phyloP scores from a whole-genome alignment of 2,888 invertebrate species.

The Lypha dubia region DNA sequence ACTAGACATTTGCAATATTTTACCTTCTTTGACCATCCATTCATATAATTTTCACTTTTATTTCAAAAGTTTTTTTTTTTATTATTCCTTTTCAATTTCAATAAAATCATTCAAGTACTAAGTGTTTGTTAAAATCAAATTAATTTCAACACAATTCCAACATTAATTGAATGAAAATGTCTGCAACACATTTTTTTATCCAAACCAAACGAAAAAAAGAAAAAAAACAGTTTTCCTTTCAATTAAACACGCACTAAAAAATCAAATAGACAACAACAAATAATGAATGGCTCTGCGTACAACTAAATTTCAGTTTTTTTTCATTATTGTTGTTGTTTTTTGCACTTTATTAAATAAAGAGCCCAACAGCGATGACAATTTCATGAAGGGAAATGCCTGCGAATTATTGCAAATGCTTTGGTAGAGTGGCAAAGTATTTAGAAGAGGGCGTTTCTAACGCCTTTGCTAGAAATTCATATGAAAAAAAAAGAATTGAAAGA shows the following conservation, averaged over 20 bases:
- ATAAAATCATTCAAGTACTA: constrained; percentile 36
- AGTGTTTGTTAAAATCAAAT: constrained; percentile 72
- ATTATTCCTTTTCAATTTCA: constrained; percentile 5
- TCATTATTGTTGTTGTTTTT: constrained; percentile 5
- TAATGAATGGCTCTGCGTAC: too few relatives aligned
- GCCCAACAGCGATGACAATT: constrained; percentile 28
- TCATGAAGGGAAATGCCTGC: constrained; percentile 57
- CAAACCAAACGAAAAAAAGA: constrained; percentile 1
- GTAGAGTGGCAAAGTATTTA: constrained; percentile 21
- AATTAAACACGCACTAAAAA: constrained; percentile 76
- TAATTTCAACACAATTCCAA: constrained; percentile 71
- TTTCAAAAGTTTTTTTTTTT: not conserved
- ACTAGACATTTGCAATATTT: too few relatives aligned
- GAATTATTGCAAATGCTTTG: constrained; percentile 35
- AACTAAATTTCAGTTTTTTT: constrained; percentile 51
- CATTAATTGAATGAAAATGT: constrained; percentile 65
- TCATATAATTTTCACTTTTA: not conserved
- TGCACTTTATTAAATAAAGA: constrained; percentile 56
- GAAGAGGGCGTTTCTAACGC: constrained; percentile 64
- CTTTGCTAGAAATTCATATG: constrained; percentile 18
- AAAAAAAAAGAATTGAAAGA: not conserved
- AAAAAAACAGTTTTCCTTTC: constrained; percentile 74
- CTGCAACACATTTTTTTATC: constrained; percentile 39
- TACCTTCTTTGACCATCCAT: not conserved
- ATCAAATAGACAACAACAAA: constrained; percentile 53